These are phyloP conservation scores for Drosophila malerkotliana DNA, from an alignment of 1,140 invertebrate genomes.

Conservation along the genomic window DNA sequence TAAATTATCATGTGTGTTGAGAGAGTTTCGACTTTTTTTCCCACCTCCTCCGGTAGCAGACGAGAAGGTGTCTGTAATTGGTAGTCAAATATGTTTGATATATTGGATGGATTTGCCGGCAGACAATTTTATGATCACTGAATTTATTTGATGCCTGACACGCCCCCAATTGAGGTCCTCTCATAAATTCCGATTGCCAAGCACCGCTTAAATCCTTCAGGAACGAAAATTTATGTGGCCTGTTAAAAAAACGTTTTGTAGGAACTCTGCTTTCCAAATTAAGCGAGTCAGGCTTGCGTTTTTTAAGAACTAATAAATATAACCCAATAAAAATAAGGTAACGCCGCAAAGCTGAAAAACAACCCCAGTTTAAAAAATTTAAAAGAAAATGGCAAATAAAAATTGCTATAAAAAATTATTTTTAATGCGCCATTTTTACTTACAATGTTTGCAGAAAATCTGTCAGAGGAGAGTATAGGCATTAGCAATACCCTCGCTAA, in stretches of 20 bases:
- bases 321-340: conserved; percentile 34
- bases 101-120: conserved; percentile 73
- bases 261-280: conserved; percentile 48
- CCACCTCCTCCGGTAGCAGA: conserved; percentile 3
- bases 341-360: conserved; percentile 17
- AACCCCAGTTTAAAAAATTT: conserved; percentile 29
- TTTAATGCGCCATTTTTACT: conserved; percentile 69
- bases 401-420: conserved; percentile 69
- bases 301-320: conserved; percentile 49
- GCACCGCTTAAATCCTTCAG: conserved; percentile 60
- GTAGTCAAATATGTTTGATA: conserved; percentile 77
- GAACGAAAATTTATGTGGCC: conserved; percentile 60
- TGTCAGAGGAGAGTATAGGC: background rate
- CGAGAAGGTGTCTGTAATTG: conserved; percentile 69
- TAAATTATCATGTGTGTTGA: conserved; percentile 71
- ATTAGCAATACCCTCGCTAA: conserved; percentile 13
- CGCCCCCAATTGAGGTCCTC: conserved; percentile 32
- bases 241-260: conserved; percentile 70
- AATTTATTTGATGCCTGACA: conserved; percentile 73
- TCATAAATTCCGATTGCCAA: conserved; percentile 62
- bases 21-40: conserved; percentile 19
- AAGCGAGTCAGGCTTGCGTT: conserved; percentile 59
- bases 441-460: conserved; percentile 18
- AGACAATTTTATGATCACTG: conserved; percentile 78
- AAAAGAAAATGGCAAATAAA: conserved; percentile 67